A percentile compares a stretch with the other conserved stretches of the same genome.
Conservation (phyloP, 2,797 vertebrate species). For the Sphaeramia orbicularis region DNA sequence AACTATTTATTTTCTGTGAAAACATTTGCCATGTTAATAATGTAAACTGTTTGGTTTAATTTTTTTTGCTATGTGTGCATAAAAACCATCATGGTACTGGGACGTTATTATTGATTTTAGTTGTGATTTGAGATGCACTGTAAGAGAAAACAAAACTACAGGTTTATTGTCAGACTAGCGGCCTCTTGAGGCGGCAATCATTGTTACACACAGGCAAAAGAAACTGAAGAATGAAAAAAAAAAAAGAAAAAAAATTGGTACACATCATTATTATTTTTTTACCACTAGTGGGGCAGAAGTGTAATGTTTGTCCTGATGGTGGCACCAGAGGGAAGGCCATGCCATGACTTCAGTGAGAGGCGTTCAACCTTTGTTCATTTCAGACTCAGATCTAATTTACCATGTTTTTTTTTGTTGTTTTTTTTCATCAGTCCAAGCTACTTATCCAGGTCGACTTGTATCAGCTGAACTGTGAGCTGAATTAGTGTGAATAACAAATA, state of each 20-base stretch:
- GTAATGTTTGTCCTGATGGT: constrained; percentile 25
- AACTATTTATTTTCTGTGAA: constrained; percentile 80
- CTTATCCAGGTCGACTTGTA: background rate
- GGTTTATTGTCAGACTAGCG: constrained; percentile 31
- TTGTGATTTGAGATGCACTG: constrained; percentile 60
- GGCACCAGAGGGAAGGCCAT: constrained; percentile 40
- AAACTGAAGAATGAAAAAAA: background rate
- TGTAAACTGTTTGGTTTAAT: constrained; percentile 33
- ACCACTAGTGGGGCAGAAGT: constrained; percentile 28
- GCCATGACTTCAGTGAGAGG: background rate
- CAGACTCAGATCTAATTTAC: constrained; percentile 5
- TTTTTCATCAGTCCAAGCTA: constrained; percentile 13
- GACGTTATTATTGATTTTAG: constrained; percentile 38
- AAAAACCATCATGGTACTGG: constrained; percentile 68
- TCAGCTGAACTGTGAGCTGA: constrained; percentile 16
- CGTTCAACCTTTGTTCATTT: background rate
- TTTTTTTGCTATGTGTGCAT: constrained; percentile 59
- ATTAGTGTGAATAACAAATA: constrained; percentile 26
- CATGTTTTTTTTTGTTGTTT: background rate
- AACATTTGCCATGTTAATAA: constrained; percentile 58
- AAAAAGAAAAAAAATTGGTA: constrained; percentile 1
- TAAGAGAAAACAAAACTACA: constrained; percentile 14
- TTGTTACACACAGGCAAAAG: constrained; percentile 11
- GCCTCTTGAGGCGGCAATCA: constrained; percentile 44
- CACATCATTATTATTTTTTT: constrained; percentile 3